Evolutionary conservation across 2,113 vertebrate genomes (phyloP), one percentile per base, ranked within the genome.

Genomic region (Cebus imitator): DNA sequence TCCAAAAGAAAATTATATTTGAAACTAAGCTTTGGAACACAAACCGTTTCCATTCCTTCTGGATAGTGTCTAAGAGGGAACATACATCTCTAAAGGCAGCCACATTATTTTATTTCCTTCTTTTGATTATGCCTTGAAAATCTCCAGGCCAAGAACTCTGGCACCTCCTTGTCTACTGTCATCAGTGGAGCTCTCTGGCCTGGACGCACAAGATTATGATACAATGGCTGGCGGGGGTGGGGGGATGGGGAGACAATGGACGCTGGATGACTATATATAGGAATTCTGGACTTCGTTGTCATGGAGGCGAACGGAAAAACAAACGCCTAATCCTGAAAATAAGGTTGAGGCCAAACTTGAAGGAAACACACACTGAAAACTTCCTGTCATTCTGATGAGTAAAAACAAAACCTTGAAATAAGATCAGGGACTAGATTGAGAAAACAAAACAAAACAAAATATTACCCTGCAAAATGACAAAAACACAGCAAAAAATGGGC

Each of bases 311-410:
- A 90, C 7, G 43, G 96, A 96, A 97, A 98, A 98, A 98, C 96
- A 98, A 97, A 98, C 32, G 82, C 75, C 96, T 97, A 89, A 97
- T 98, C 85, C 97, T 95, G 92, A 97, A 98, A 98, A 97, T 97
- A 98, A 96, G 79, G 95, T 84, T 92, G 95, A 96, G 84, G 96
- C 96, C 95, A 97, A 96, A 90, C 96, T 89, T 90, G 95, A 97
- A 97, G 98, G 98, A 98, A 98, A 97, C 97, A 97, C 97, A 97
- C 94, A 96, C 79, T 92, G 86, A 97, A 97, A 97, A 98, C 96
- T 98, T 98, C 98, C 98, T 98, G 97, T 96, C 96, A 93, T 97
- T 97, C 94, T 97, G 96, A 98, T 93, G 94, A 96, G 84, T 90
- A 76, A 98, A 97, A 97, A 96, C 90, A 97, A 98, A 97, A 96